These are phyloP conservation scores for Podarcis siculus DNA, from an alignment of 2,797 vertebrate genomes.

Conservation along the genomic window DNA sequence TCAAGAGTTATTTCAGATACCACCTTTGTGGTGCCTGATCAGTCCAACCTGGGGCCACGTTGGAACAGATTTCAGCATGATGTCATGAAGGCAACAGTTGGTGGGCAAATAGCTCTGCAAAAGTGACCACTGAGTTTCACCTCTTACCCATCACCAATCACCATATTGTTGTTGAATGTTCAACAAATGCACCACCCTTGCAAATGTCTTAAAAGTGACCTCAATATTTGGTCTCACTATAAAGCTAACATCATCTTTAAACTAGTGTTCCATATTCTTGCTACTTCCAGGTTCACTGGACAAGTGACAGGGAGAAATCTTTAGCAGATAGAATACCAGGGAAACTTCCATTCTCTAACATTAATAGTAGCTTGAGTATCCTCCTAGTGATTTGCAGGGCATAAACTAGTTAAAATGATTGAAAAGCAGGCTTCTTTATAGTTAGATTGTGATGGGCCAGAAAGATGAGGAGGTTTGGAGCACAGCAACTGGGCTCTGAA, in stretches of 20 bases:
- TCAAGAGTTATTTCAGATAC: neutral
- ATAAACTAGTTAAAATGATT: neutral
- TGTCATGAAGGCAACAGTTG: neutral
- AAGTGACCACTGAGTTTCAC: neutral
- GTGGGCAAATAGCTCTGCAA: neutral
- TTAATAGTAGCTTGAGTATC: neutral
- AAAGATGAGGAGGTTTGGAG: neutral
- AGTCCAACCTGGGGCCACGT: neutral
- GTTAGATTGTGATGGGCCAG: neutral
- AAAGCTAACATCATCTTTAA: neutral
- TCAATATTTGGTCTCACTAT: neutral
- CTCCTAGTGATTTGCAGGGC: neutral
- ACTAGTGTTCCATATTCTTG: neutral
- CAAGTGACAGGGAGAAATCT: neutral
- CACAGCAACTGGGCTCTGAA: neutral
- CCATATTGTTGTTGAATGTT: neutral
- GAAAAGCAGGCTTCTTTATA: neutral
- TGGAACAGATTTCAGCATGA: neutral
- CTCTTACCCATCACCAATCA: neutral
- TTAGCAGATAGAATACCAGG: neutral
- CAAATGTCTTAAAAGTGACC: neutral
- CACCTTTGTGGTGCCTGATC: neutral
- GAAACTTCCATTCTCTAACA: neutral
- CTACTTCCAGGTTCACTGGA: neutral
- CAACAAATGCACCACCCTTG: neutral